Evolutionary conservation across 2,113 vertebrate species (phyloP).

Genomic region (Fregetta grallaria): DNA sequence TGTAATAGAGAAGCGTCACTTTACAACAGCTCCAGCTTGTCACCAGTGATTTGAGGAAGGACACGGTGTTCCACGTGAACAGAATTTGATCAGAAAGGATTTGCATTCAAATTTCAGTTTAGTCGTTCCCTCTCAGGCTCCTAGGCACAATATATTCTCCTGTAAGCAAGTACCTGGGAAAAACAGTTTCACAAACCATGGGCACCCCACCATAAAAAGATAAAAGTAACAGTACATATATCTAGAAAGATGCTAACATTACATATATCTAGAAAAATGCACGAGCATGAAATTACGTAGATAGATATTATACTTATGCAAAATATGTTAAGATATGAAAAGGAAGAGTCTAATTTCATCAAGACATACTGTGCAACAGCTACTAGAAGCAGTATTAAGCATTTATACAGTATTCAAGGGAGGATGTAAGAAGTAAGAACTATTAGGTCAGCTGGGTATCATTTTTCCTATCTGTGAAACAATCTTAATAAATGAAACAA

Average conservation of each 20-base stretch:
- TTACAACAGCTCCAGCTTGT: background rate
- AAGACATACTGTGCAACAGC: background rate
- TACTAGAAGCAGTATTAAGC: background rate
- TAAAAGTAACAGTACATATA: background rate
- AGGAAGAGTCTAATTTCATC: background rate
- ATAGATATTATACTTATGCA: rapidly evolving
- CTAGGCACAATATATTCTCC: background rate
- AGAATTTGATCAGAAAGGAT: background rate
- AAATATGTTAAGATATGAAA: background rate
- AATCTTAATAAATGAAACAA: background rate
- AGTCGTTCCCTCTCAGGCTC: background rate
- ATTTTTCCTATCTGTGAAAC: background rate
- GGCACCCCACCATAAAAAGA: background rate
- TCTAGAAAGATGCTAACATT: background rate
- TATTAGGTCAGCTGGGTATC: background rate
- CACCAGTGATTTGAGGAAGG: background rate
- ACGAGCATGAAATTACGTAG: background rate
- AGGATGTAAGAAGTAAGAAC: background rate
- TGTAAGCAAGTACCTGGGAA: background rate
- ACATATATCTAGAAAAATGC: background rate
- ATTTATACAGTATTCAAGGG: background rate
- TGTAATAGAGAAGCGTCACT: background rate
- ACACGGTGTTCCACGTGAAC: background rate
- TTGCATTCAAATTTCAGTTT: background rate
- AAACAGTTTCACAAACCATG: background rate